Evolutionary conservation across 2,113 vertebrate genomes (phyloP).

Genomic region (Pangasianodon hypophthalmus): DNA sequence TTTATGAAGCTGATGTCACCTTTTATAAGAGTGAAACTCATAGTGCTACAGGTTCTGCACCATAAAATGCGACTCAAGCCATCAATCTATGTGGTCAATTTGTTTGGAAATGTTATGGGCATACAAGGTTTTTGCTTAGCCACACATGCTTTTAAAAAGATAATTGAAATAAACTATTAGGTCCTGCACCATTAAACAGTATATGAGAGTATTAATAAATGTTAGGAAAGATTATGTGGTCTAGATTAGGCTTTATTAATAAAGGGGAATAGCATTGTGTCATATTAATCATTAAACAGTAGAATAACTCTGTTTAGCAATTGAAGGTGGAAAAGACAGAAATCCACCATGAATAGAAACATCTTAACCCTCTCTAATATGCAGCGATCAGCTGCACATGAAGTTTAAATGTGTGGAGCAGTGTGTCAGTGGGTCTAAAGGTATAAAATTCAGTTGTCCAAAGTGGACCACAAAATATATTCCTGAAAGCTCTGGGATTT

Average conservation of each 20-base stretch:
- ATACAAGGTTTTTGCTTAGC: slow-evolving; percentile 28
- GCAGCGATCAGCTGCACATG: neutral
- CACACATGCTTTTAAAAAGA: slow-evolving; percentile 46
- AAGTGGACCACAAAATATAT: slow-evolving; percentile 20
- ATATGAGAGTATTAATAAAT: slow-evolving; percentile 51
- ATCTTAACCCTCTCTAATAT: neutral
- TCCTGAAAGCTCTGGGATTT: slow-evolving; percentile 3
- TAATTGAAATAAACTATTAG: slow-evolving; percentile 39
- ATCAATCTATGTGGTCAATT: slow-evolving; percentile 49
- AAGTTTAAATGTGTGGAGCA: neutral
- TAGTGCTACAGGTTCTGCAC: slow-evolving; percentile 28
- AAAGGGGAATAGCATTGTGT: slow-evolving; percentile 39
- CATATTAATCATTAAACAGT: slow-evolving; percentile 50
- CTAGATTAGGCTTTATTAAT: slow-evolving; percentile 35
- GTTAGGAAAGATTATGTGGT: slow-evolving; percentile 53
- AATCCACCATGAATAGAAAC: neutral
- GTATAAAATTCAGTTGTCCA: slow-evolving; percentile 10
- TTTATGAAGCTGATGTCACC: slow-evolving; percentile 62
- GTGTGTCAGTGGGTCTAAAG: neutral
- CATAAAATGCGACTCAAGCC: slow-evolving; percentile 41
- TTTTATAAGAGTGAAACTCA: slow-evolving; percentile 45
- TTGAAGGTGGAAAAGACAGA: neutral
- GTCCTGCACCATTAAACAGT: slow-evolving; percentile 50
- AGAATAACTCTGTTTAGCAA: slow-evolving; percentile 34
- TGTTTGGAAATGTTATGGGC: slow-evolving; percentile 52